A percentile compares a stretch with the other conserved stretches of the same genome.
phyloP scores from a whole-genome alignment of 1,140 invertebrate species.

The Acromyrmex echinatior region DNA sequence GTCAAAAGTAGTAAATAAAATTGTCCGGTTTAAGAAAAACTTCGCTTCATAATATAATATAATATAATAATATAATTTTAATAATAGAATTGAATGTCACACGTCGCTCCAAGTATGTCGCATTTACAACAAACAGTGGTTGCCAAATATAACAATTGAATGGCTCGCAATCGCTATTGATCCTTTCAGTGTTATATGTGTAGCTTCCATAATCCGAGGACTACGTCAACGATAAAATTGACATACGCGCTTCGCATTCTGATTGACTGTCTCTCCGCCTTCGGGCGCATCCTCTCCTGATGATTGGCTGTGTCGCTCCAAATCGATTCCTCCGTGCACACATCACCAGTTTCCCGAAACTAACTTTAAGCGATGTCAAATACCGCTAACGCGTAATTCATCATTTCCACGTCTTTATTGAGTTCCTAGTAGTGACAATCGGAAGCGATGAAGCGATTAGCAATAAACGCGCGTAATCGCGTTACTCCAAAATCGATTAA shows the following conservation, averaged over 20 bases:
- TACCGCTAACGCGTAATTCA: slow-evolving; percentile 24
- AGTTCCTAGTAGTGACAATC: slow-evolving; percentile 12
- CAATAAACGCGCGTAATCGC: slow-evolving; percentile 7
- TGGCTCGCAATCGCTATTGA: slow-evolving; percentile 53
- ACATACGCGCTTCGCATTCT: slow-evolving; percentile 36
- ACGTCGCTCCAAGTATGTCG: background rate
- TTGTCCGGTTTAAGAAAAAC: background rate
- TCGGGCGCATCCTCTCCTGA: background rate
- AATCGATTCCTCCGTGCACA: slow-evolving; percentile 39
- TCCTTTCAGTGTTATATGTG: background rate
- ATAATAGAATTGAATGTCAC: background rate
- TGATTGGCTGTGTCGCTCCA: slow-evolving; percentile 5
- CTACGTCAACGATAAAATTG: slow-evolving; percentile 67
- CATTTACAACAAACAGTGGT: background rate
- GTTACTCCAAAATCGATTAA: background rate
- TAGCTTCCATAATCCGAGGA: slow-evolving; percentile 33
- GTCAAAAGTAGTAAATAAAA: background rate
- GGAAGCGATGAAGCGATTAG: slow-evolving; percentile 42
- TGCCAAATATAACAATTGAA: slow-evolving; percentile 31
- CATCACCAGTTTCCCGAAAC: slow-evolving; percentile 17
- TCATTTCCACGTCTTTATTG: slow-evolving; percentile 51
- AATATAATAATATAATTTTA: no score
- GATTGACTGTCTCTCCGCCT: slow-evolving; percentile 31
- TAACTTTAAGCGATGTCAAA: slow-evolving; percentile 23
- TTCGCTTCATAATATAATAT: no score